phyloP scores from a whole-genome alignment of 2,888 invertebrate genomes.

The Leptopilina drosophilae region DNA sequence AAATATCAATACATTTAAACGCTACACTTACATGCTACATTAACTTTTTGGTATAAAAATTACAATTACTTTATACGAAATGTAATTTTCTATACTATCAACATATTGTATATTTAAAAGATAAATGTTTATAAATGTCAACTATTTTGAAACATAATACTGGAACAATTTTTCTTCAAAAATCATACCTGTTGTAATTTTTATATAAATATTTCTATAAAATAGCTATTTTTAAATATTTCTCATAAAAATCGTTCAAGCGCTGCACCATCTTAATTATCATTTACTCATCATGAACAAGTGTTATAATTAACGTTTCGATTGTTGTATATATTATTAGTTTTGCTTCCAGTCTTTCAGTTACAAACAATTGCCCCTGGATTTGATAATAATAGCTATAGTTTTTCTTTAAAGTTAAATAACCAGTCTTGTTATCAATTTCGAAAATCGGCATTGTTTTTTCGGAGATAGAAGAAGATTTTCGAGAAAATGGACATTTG shows the following conservation, averaged over 20 bases:
- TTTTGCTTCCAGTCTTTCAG: conserved; percentile 50
- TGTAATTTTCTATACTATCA: too few relatives aligned
- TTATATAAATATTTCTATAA: conserved; percentile 47
- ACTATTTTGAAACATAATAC: background rate
- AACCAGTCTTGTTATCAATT: background rate
- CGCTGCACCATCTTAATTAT: conserved; percentile 45
- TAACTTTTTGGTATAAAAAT: too few relatives aligned
- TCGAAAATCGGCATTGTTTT: conserved; percentile 34
- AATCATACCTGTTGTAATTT: background rate
- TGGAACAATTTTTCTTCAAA: background rate
- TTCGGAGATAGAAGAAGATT: conserved; percentile 31
- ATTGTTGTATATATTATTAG: conserved; percentile 53
- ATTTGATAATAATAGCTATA: conserved; percentile 56
- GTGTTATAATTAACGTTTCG: conserved; percentile 42
- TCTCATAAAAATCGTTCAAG: conserved; percentile 51
- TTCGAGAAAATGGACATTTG: conserved; percentile 45
- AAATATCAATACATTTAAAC: background rate
- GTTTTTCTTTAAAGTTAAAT: conserved; percentile 47
- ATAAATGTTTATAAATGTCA: background rate
- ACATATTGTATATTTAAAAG: too few relatives aligned
- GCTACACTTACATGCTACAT: background rate
- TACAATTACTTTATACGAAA: too few relatives aligned
- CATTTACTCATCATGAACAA: conserved; percentile 52
- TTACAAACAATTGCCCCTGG: conserved; percentile 56
- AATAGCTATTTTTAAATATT: conserved; percentile 55